These are phyloP conservation scores for Parelbella ahira DNA, from an alignment of 2,888 invertebrate genomes.

Conservation along the genomic window DNA sequence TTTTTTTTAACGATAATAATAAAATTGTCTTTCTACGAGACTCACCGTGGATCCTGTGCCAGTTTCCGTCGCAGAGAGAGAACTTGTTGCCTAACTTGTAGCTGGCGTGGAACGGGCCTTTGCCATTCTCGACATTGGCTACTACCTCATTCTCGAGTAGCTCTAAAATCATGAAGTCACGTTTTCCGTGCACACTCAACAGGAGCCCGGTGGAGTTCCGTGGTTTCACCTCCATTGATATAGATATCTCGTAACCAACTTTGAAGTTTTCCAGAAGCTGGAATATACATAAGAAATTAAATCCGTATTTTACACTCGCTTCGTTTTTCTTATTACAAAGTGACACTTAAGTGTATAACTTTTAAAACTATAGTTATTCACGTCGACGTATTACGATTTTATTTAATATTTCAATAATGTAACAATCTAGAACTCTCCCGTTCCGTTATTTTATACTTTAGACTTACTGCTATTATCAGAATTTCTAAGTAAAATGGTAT, in stretches of 20 bases:
- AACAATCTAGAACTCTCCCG: too few relatives aligned
- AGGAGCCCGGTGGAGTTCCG: slow-evolving; percentile 91
- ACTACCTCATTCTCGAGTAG: slow-evolving; percentile 91
- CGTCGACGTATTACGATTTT: too few relatives aligned
- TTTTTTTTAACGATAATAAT: too few relatives aligned
- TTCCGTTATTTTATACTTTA: too few relatives aligned
- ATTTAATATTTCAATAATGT: too few relatives aligned
- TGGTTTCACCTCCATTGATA: slow-evolving; percentile 93
- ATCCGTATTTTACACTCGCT: neutral
- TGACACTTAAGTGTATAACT: too few relatives aligned
- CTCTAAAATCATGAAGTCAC: slow-evolving; percentile 92
- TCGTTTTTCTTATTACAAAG: too few relatives aligned
- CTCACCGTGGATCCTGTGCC: slow-evolving; percentile 92
- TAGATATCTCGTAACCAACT: slow-evolving; percentile 88
- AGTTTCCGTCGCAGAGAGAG: slow-evolving; percentile 95
- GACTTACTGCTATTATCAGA: too few relatives aligned
- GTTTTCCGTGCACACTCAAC: slow-evolving; percentile 90
- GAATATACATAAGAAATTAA: slow-evolving; percentile 23
- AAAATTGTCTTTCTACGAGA: too few relatives aligned
- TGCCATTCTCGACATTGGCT: slow-evolving; percentile 91
- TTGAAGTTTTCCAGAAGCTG: slow-evolving; percentile 85
- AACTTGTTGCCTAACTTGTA: slow-evolving; percentile 84
- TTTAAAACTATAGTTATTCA: too few relatives aligned
- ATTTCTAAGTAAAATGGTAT: too few relatives aligned
- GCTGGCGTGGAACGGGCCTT: slow-evolving; percentile 87